Evolutionary conservation across 35 echinoderm and acorn worm genomes (phyloP).

Genomic region (Hemicentrotus pulcherrimus): DNA sequence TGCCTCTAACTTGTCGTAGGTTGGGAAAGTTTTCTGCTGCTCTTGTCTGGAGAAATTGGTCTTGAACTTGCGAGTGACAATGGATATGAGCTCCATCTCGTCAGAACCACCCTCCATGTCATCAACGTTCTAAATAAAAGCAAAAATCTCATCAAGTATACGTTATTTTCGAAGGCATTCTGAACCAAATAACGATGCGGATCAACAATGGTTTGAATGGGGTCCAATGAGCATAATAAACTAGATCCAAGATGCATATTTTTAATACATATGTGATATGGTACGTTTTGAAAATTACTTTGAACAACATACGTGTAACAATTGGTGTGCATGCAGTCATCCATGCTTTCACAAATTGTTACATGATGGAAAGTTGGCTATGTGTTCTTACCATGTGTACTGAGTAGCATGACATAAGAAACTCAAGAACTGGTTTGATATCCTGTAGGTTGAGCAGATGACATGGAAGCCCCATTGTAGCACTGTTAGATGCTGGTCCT

Average conservation of each 20-base stretch:
- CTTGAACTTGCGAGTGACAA: conserved; percentile 88
- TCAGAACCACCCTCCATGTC: conserved; percentile 74
- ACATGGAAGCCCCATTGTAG: conserved; percentile 71
- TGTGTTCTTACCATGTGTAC: conserved; percentile 81
- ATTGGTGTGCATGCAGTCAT: too few relatives aligned
- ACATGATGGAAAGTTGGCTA: too few relatives aligned
- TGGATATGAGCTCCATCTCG: conserved; percentile 93
- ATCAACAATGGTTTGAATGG: too few relatives aligned
- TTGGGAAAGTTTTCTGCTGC: conserved; percentile 94
- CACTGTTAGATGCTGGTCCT: conserved; percentile 78
- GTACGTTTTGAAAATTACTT: too few relatives aligned
- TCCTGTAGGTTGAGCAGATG: conserved; percentile 74
- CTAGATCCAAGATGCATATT: too few relatives aligned
- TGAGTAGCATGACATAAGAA: conserved; percentile 83
- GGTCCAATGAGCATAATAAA: too few relatives aligned
- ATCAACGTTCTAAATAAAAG: conserved; percentile 75
- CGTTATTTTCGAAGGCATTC: too few relatives aligned
- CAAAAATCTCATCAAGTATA: neutral
- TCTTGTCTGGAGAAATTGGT: conserved; percentile 79
- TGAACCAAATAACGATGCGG: too few relatives aligned
- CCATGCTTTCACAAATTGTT: too few relatives aligned
- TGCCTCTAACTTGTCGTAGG: conserved; percentile 98
- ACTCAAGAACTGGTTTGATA: conserved; percentile 80
- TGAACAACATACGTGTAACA: too few relatives aligned
- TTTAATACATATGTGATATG: too few relatives aligned